Evolutionary conservation across 1,140 invertebrate species (phyloP).

Genomic region (Mercenaria mercenaria): DNA sequence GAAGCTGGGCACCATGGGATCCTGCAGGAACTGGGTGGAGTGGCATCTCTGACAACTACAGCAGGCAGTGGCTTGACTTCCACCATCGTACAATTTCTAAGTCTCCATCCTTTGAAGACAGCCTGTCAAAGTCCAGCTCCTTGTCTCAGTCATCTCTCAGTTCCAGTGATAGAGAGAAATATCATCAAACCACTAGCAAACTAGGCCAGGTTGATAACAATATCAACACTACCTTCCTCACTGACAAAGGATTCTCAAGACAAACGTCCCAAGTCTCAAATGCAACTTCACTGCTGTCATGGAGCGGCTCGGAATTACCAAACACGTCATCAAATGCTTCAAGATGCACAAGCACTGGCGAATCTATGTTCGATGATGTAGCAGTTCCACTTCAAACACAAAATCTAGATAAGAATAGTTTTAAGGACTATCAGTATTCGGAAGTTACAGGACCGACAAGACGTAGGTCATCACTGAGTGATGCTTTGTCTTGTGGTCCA

Average conservation of each 20-base stretch:
- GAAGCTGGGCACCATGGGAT: neutral
- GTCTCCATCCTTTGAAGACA: constrained; percentile 30
- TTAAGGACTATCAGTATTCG: neutral
- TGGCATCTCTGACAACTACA: neutral
- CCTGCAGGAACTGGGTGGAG: neutral
- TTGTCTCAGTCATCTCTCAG: constrained; percentile 37
- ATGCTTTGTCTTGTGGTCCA: neutral
- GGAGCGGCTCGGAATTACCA: constrained; percentile 26
- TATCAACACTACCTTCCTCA: too few species aligned
- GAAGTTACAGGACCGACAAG: neutral
- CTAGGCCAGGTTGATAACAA: neutral
- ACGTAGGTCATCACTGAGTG: constrained; percentile 1
- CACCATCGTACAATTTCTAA: constrained; percentile 5
- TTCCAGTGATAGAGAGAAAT: constrained; percentile 33
- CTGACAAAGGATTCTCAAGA: neutral
- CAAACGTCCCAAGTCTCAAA: constrained; percentile 13
- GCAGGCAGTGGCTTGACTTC: neutral
- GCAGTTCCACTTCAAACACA: neutral
- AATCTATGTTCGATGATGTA: constrained; percentile 31
- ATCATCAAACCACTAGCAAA: neutral
- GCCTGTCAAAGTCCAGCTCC: constrained; percentile 7
- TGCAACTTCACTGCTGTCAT: neutral
- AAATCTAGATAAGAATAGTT: neutral
- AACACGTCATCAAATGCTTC: constrained; percentile 4
- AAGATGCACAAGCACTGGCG: neutral